Evolutionary conservation across 53 echinoderm and acorn worm species (phyloP).

Genomic region (Arbacia lixula): DNA sequence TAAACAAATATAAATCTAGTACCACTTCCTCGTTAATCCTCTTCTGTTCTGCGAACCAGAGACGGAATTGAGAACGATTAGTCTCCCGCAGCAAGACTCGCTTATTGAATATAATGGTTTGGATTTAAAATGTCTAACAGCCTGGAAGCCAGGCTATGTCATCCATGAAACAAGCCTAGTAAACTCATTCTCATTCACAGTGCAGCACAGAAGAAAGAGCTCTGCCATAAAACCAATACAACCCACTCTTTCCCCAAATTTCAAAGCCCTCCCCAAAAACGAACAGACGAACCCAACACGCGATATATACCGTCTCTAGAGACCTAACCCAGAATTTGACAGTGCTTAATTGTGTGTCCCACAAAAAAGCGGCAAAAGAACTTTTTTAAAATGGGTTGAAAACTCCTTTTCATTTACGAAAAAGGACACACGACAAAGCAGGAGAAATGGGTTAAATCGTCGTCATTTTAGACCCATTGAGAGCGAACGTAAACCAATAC

Average conservation of each 20-base stretch:
- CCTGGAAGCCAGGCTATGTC: not conserved
- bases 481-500: constrained; percentile 21
- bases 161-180: no score
- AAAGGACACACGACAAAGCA: not conserved
- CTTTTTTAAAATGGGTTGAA: not conserved
- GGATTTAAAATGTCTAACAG: not conserved
- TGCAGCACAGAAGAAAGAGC: no score
- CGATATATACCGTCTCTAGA: constrained; percentile 6
- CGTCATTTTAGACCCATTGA: constrained; percentile 11
- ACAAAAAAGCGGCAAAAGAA: not conserved
- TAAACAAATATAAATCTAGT: no score
- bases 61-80: no score
- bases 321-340: constrained; percentile 25
- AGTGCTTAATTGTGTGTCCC: constrained; percentile 22
- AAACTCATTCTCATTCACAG: no score
- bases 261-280: no score
- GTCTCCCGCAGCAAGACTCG: no score
- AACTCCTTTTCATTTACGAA: not conserved
- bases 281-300: not conserved
- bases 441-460: constrained; percentile 39
- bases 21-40: no score
- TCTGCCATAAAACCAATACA: no score
- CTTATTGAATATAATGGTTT: no score
- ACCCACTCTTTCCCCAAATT: no score
- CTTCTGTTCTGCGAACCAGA: no score